A percentile compares a stretch with the other conserved stretches of the same genome.
Evolutionary conservation across 2,113 vertebrate genomes (phyloP).

Genomic region (Melanerpes aurifrons): DNA sequence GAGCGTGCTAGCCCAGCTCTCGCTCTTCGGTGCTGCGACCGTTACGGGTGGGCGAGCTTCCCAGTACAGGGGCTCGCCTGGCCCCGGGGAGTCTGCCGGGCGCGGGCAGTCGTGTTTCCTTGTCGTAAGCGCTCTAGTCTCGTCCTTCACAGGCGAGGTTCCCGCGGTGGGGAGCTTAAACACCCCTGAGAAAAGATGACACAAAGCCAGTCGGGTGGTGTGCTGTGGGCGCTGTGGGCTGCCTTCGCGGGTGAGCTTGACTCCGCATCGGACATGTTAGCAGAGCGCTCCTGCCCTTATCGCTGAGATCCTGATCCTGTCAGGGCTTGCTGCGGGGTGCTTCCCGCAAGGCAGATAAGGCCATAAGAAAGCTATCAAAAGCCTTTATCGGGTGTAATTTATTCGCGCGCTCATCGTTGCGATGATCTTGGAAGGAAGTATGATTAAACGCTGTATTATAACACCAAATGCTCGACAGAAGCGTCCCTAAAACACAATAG

Average conservation of each 20-base stretch:
- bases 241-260: not conserved
- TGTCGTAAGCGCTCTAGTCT: rapidly evolving
- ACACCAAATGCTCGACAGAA: not conserved
- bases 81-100: too few relatives aligned
- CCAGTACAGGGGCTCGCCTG: too few relatives aligned
- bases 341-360: not conserved
- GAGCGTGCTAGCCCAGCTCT: not conserved
- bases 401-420: not conserved
- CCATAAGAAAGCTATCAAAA: not conserved
- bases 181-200: too few relatives aligned
- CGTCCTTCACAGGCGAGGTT: not conserved
- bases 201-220: rapidly evolving
- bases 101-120: too few relatives aligned
- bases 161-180: not conserved
- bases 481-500: not conserved
- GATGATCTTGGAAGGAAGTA: not conserved
- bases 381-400: not conserved
- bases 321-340: too few relatives aligned
- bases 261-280: not conserved
- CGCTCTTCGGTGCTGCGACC: not conserved
- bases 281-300: not conserved
- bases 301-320: not conserved
- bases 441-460: not conserved
- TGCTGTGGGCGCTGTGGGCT: not conserved
- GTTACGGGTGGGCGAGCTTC: not conserved